phyloP scores from a whole-genome alignment of 2,888 invertebrate genomes.

The Lacanobia oleracea region DNA sequence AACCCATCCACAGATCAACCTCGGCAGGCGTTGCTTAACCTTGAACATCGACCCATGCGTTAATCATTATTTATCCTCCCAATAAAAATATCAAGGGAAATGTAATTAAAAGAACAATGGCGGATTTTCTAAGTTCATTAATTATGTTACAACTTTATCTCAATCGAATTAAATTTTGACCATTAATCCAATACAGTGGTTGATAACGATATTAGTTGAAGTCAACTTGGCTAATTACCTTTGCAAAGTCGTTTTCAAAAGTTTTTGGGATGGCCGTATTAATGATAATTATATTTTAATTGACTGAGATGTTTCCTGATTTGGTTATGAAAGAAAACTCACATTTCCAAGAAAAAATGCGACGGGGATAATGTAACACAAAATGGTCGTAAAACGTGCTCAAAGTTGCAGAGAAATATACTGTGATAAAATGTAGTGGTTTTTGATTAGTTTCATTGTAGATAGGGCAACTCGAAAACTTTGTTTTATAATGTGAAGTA shows the following conservation, averaged over 20 bases:
- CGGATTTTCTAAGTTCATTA: slow-evolving; percentile 54
- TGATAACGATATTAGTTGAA: slow-evolving; percentile 61
- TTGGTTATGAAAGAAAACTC: slow-evolving; percentile 32
- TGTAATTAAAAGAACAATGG: slow-evolving; percentile 55
- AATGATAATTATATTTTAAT: slow-evolving; percentile 63
- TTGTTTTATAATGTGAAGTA: slow-evolving; percentile 33
- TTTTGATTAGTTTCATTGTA: slow-evolving; percentile 24
- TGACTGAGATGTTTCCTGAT: slow-evolving; percentile 48
- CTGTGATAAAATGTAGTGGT: neutral
- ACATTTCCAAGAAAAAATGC: neutral
- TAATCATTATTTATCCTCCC: neutral
- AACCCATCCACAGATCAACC: neutral
- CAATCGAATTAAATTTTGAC: slow-evolving; percentile 59
- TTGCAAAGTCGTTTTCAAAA: slow-evolving; percentile 47
- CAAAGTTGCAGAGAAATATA: neutral
- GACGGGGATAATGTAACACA: neutral
- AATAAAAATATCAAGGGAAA: slow-evolving; percentile 31
- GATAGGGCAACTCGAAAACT: slow-evolving; percentile 32
- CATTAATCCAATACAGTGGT: slow-evolving; percentile 62
- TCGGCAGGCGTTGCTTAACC: neutral
- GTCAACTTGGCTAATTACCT: slow-evolving; percentile 61
- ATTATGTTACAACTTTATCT: slow-evolving; percentile 50
- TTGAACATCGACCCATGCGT: neutral
- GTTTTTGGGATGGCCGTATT: slow-evolving; percentile 47
- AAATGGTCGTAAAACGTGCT: neutral